Evolutionary conservation across 2,113 vertebrate genomes (phyloP).

Genomic region (Heloderma charlesbogerti): DNA sequence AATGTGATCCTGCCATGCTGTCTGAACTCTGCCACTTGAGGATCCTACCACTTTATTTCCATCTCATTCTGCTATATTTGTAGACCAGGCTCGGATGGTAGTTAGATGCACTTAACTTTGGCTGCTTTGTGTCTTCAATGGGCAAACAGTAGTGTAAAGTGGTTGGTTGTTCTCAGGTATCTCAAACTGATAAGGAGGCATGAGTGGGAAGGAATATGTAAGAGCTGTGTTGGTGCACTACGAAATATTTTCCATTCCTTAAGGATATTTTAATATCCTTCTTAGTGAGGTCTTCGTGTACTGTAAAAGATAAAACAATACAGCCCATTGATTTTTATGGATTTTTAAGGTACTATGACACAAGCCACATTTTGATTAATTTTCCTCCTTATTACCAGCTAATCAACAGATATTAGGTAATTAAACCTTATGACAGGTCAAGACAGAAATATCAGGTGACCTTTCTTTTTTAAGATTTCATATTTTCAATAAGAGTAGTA

Average conservation of each 20-base stretch:
- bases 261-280: constrained; percentile 36
- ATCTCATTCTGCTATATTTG: background rate
- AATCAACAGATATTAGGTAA: constrained; percentile 59
- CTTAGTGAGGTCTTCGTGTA: constrained; percentile 39
- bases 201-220: background rate
- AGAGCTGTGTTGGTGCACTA: background rate
- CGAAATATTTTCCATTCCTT: background rate
- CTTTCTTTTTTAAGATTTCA: constrained; percentile 24
- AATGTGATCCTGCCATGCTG: background rate
- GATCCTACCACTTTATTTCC: background rate
- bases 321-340: constrained; percentile 65
- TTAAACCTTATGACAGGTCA: constrained; percentile 58
- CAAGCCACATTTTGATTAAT: constrained; percentile 63
- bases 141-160: background rate
- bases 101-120: background rate
- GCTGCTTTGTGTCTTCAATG: background rate
- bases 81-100: background rate
- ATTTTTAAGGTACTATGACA: constrained; percentile 70
- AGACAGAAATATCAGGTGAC: constrained; percentile 46
- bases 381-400: constrained; percentile 29
- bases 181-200: constrained; percentile 41
- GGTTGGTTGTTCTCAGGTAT: background rate
- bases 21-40: background rate
- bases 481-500: constrained; percentile 20
- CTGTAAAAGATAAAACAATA: constrained; percentile 57